Evolutionary conservation across 2,797 vertebrate species (phyloP).

Genomic region (Gobio occitaniae): DNA sequence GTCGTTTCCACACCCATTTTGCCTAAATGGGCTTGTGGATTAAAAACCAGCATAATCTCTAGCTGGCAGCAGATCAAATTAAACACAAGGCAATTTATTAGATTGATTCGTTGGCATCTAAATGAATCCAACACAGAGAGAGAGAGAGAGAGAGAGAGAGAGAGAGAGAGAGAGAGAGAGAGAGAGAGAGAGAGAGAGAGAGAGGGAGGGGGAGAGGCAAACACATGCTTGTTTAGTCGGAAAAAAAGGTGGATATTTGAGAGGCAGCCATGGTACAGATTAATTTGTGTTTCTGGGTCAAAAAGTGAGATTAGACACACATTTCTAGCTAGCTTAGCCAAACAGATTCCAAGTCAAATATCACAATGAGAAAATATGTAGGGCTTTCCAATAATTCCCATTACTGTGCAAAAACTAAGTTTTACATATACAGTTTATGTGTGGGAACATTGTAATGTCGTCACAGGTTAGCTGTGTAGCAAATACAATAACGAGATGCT

Average conservation of each 20-base stretch:
- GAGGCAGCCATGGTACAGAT: conserved; percentile 38
- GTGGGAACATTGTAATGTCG: neutral
- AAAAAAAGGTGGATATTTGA: conserved; percentile 41
- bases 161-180: neutral
- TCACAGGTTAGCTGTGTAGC: too few species aligned
- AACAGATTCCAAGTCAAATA: neutral
- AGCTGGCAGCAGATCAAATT: conserved; percentile 47
- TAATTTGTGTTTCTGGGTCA: conserved; percentile 46
- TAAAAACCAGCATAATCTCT: conserved; percentile 53
- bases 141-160: neutral
- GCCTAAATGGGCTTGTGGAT: conserved; percentile 41
- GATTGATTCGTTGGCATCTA: conserved; percentile 53
- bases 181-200: neutral
- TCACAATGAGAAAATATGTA: conserved; percentile 17
- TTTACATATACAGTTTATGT: neutral
- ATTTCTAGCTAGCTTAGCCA: conserved; percentile 30
- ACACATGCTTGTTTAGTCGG: neutral
- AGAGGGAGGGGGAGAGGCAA: neutral
- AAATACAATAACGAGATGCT: too few species aligned
- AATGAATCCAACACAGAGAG: conserved; percentile 13
- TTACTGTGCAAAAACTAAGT: neutral
- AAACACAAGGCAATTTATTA: conserved; percentile 56
- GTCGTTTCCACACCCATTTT: conserved; percentile 31
- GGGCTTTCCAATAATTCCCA: conserved; percentile 8
- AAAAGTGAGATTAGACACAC: conserved; percentile 42